Base-by-base conservation (phyloP, 2,888 invertebrate genomes). In the Ichneumoninae sp. region DNA sequence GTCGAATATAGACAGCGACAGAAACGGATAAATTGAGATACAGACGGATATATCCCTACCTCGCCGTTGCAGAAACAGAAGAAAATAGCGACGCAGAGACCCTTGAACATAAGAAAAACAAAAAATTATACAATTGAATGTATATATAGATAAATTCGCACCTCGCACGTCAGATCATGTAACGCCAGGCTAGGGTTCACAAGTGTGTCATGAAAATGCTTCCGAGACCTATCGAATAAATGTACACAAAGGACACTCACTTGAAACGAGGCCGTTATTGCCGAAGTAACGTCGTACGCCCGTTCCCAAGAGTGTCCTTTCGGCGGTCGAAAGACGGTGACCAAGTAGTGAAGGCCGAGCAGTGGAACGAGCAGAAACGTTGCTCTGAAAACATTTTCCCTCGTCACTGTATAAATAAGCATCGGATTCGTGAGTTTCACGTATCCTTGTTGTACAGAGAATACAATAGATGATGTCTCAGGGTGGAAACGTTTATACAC, bases 1-100 rank as follows among this genome's bases (percentile, higher is more conserved):
- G 16, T 13, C 44, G 13, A 16, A 47, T 66, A 30, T 36, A 4
- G 8, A 8, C 40, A 16, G 3, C n/a, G n/a, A 66, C 7, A 36
- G 26, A 19, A 7, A 6, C 19, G 8, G 52, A 8, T 54, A 19
- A 7, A 19, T 54, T 22, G 7, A 54, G 0, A 1, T 1, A n/a
- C n/a, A 54, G 52, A 7, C n/a, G 19, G 16, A 19, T 54, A 63
- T 36, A 7, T n/a, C n/a, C 94, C 94, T 94, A 98, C 98, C 96
- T 98, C 98, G 88, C 98, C 98, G 93, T 98, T 98, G 95, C 97
- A 98, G 95, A 98, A 98, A 94, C 98, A 98, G 94, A 98, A 98
- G 73, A 98, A 95, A 86, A 97, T 96, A 52, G 98, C 98, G 76
- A 98, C 98, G 93, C 97, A 98, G 83, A 98, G 95, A 84, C 98